A percentile compares a stretch with the other conserved stretches of the same genome.
phyloP scores from a whole-genome alignment of 2,113 vertebrate genomes.

The Melanerpes formicivorus region DNA sequence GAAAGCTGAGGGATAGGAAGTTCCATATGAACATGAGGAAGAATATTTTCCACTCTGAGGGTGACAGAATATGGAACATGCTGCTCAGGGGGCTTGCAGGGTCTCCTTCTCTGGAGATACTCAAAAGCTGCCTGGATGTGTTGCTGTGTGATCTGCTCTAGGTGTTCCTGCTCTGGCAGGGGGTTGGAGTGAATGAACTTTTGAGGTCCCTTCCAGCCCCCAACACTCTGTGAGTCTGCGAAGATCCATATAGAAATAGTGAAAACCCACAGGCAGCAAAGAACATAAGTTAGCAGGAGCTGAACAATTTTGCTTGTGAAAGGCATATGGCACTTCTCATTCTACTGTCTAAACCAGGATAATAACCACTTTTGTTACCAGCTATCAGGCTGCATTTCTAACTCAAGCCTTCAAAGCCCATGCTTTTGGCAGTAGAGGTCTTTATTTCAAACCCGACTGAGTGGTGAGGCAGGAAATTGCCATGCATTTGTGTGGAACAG shows the following conservation, averaged over 20 bases:
- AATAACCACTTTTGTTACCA: neutral
- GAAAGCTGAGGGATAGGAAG: no score
- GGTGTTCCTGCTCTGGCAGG: no score
- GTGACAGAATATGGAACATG: no score
- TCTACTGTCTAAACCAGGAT: neutral
- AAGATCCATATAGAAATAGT: neutral
- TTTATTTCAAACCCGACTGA: neutral
- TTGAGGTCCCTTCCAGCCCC: no score
- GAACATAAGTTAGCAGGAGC: neutral
- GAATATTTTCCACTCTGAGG: no score
- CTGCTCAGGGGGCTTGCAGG: no score
- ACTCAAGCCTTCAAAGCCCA: neutral
- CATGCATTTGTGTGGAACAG: neutral
- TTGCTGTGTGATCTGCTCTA: no score
- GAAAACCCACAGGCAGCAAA: neutral
- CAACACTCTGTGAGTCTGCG: no score
- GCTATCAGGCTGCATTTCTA: neutral
- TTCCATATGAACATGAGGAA: no score
- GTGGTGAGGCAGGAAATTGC: neutral
- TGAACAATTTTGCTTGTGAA: neutral
- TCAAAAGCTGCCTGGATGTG: no score
- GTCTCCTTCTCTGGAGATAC: no score
- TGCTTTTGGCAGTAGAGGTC: neutral
- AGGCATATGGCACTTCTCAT: neutral
- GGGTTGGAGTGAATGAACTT: no score